Evolutionary conservation across 2,888 invertebrate genomes (phyloP).

Genomic region (Monoplex corrugatus): DNA sequence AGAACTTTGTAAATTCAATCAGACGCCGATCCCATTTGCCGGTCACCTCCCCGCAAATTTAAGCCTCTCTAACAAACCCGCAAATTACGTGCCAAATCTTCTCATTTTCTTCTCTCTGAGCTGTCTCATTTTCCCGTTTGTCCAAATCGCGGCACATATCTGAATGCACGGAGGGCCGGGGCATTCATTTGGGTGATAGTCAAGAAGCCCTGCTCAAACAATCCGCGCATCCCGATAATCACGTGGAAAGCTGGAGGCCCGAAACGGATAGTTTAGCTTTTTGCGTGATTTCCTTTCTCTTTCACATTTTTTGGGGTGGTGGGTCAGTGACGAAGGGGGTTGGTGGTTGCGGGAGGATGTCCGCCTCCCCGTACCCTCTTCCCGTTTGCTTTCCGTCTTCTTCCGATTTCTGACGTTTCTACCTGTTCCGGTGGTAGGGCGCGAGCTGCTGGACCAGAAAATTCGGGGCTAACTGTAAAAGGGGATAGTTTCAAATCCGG

Average conservation of each 20-base stretch:
- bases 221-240: conserved; percentile 25
- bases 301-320: too few species aligned
- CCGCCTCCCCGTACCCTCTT: too few species aligned
- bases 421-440: too few species aligned
- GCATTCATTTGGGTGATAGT: conserved; percentile 32
- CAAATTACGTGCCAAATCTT: conserved; percentile 40
- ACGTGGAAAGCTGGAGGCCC: not conserved
- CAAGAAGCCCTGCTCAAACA: conserved; percentile 23
- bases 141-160: not conserved
- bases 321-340: too few species aligned
- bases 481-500: too few species aligned
- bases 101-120: not conserved
- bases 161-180: conserved; percentile 6
- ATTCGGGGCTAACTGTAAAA: too few species aligned
- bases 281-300: too few species aligned
- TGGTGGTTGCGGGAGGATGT: too few species aligned
- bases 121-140: conserved; percentile 37
- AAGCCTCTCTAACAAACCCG: conserved; percentile 40
- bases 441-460: too few species aligned
- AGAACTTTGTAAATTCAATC: conserved; percentile 37
- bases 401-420: too few species aligned
- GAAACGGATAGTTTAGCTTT: not conserved
- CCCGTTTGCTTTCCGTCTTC: too few species aligned
- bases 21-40: conserved; percentile 11
- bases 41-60: conserved; percentile 16